These are phyloP conservation scores for Chironomus tepperi DNA, from an alignment of 1,140 invertebrate species.

Conservation along the genomic window DNA sequence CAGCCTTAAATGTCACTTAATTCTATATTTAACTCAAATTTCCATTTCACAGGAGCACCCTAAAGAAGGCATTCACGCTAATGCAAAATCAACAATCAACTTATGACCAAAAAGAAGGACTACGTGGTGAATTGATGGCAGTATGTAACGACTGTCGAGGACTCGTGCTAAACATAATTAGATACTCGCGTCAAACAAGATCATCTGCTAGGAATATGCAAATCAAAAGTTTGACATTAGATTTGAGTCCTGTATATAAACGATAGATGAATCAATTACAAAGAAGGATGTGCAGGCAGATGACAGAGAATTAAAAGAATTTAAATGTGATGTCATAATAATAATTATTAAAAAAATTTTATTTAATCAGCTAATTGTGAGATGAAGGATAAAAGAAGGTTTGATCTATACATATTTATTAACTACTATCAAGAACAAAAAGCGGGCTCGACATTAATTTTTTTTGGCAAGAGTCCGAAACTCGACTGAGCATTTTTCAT, in stretches of 20 bases:
- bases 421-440: neutral
- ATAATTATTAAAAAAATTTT: slow-evolving; percentile 3
- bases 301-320: neutral
- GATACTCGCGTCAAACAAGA: slow-evolving; percentile 67
- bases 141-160: slow-evolving; percentile 91
- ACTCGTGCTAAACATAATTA: slow-evolving; percentile 88
- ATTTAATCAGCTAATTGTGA: neutral
- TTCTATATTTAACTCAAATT: neutral
- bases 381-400: no score
- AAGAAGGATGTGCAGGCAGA: neutral
- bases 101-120: slow-evolving; percentile 45
- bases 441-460: neutral
- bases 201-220: slow-evolving; percentile 69
- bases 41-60: slow-evolving; percentile 36
- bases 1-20: no score
- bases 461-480: neutral
- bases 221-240: slow-evolving; percentile 68
- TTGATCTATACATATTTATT: neutral
- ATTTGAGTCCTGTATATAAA: slow-evolving; percentile 69
- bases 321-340: neutral
- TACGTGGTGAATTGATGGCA: slow-evolving; percentile 71
- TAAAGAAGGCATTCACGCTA: slow-evolving; percentile 42
- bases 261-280: slow-evolving; percentile 26
- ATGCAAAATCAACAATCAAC: slow-evolving; percentile 41
- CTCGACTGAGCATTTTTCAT: slow-evolving; percentile 1